Evolutionary conservation across 2,888 invertebrate species (phyloP), one percentile per base, ranked within the genome.

Genomic region (Diarsia rubi): DNA sequence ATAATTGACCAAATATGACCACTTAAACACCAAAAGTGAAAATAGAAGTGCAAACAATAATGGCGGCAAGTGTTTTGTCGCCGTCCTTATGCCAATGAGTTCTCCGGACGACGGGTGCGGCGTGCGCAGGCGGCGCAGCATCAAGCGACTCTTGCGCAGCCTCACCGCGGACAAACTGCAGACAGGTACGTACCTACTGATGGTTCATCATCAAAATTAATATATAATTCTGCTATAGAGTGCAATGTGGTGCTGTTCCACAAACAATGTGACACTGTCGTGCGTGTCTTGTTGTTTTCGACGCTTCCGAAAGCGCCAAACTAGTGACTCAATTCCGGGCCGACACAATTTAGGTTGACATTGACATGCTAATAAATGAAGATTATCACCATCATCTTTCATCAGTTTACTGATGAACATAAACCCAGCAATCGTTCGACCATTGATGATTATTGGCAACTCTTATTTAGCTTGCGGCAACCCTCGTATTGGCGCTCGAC

Each of bases 121-220:
- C 88, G 95, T 96, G 89, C 94, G 95, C 42, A 94, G 97, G 52
- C 93, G 96, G 49, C 94, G 96, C 88, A 97, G 96, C 93, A 95
- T 97, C 93, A 96, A 96, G 91, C 91, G 96, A 57, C 93, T 96
- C 65, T 88, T 96, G 92, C 91, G 97, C 82, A 96, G 96, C 83
- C 95, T 97, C 86, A 97, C 97, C 2, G 92, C 96, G 0, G 97
- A 97, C 79, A 95, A 94, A 79, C 91, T 96, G 77, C 96, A 95
- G 78, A 93, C 95, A 93, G 95, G 95, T 94, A 81, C 95, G 95
- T 95, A 83, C 95, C 95, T 95, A 83, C 69, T 67, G 3, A 16
- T 21, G 37, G 5, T 0, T n/a, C 52, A n/a, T n/a, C 9, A n/a
- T 11, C 49, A 37, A 37, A 37, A 37, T n/a, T n/a, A n/a, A n/a